A percentile compares a stretch with the other conserved stretches of the same genome.
phyloP scores from a whole-genome alignment of 2,113 vertebrate genomes.

The Labeo rohita region DNA sequence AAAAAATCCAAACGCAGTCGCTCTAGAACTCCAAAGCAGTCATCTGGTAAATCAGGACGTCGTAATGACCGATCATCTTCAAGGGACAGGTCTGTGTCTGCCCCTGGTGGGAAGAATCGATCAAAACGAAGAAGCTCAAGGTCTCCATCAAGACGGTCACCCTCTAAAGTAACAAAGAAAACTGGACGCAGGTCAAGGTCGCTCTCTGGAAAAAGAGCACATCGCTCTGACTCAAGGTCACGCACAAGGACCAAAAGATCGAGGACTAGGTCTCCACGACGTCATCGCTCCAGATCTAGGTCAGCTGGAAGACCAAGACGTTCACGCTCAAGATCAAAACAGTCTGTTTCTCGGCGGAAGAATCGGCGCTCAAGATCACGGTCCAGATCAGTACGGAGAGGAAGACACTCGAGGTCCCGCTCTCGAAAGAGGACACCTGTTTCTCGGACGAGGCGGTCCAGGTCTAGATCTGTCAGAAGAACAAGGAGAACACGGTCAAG shows the following conservation, averaged over 20 bases:
- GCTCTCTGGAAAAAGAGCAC: conserved; percentile 46
- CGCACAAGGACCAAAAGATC: conserved; percentile 68
- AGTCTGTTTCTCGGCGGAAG: conserved; percentile 67
- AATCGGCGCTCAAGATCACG: conserved; percentile 51
- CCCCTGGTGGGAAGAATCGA: conserved; percentile 62
- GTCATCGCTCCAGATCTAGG: conserved; percentile 73
- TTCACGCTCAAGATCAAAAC: conserved; percentile 72
- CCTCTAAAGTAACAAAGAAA: conserved; percentile 66
- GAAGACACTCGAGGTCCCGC: conserved; percentile 71
- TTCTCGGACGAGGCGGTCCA: conserved; percentile 69
- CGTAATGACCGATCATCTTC: conserved; percentile 55
- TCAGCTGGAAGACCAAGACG: conserved; percentile 64
- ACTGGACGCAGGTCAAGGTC: conserved; percentile 59
- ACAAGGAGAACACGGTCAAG: conserved; percentile 74
- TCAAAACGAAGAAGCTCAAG: conserved; percentile 48
- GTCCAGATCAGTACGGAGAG: conserved; percentile 67
- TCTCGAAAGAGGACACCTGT: conserved; percentile 71
- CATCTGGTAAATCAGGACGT: conserved; percentile 54
- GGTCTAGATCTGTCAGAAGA: conserved; percentile 70
- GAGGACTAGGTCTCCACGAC: conserved; percentile 67
- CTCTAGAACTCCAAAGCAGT: conserved; percentile 63
- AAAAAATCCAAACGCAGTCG: conserved; percentile 65
- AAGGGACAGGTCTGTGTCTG: conserved; percentile 60
- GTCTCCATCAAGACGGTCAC: conserved; percentile 68
- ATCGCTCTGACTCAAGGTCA: conserved; percentile 67